Evolutionary conservation across 2,113 vertebrate genomes (phyloP).

Genomic region (Hyperoodon ampullatus): DNA sequence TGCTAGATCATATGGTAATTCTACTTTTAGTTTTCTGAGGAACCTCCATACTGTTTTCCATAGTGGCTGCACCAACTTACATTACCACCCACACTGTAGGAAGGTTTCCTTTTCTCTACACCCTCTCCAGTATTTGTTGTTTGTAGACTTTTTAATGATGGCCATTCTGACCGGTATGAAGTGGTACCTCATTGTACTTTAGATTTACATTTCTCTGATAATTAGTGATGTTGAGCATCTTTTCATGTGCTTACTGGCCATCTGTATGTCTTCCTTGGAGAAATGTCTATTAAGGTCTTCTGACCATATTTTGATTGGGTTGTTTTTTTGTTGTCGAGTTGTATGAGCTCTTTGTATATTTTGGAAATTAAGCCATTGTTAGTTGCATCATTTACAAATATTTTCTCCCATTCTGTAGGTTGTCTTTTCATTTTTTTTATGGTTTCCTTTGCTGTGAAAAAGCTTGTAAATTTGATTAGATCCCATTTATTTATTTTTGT

Average conservation of each 20-base stretch:
- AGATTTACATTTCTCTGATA: not conserved
- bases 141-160: not conserved
- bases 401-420: too few species aligned
- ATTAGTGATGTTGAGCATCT: not conserved
- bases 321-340: too few species aligned
- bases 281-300: too few species aligned
- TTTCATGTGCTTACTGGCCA: not conserved
- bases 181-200: not conserved
- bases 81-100: not conserved
- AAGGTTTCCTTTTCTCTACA: not conserved
- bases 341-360: too few species aligned
- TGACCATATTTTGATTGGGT: too few species aligned
- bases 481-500: too few species aligned
- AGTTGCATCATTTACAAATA: too few species aligned
- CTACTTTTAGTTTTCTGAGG: not conserved
- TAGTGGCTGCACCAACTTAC: not conserved
- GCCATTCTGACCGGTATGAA: not conserved
- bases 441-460: too few species aligned
- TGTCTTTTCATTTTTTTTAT: too few species aligned
- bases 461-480: too few species aligned
- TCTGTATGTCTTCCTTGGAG: not conserved
- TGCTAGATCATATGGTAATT: not conserved
- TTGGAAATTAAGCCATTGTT: too few species aligned
- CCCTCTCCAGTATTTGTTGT: not conserved
- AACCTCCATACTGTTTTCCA: not conserved